Base-by-base conservation (phyloP, 2,888 invertebrate genomes). In the Malacosoma neustria region DNA sequence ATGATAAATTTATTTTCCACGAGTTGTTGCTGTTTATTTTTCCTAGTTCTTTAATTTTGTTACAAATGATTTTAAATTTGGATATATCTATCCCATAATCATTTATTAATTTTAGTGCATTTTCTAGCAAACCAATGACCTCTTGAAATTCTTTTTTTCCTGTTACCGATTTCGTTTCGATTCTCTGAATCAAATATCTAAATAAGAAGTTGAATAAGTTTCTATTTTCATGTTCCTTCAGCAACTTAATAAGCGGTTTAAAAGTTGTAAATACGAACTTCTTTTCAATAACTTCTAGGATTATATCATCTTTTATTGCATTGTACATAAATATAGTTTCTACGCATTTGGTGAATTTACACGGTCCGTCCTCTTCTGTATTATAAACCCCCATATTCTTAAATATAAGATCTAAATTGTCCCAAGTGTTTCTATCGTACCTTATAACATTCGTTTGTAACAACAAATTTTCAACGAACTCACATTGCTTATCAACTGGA, bases 191-290 rank as follows among this genome's bases (percentile, higher is more conserved):
- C 5, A 48, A 29, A 29, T 40, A 35, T 11, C 59, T 54, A 29
- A 57, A 64, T 32, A 79, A 46, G 43, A 64, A 80, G 33, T 42
- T 43, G 41, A 77, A 79, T 12, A 77, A 12, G 39, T 60, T 65
- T 30, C 61, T 50, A 46, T 52, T 55, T 36, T 73, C 56, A 13
- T 52, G 49, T 9, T 49, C 36, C 29, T 54, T 60, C 13, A 77
- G 41, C 38, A 61, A 58, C 5, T 37, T 47, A 38, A 46, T 41
- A 39, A 57, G 57, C 6, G 34, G 15, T 38, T 54, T 54, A 12
- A 73, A 46, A 2, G 64, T 56, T 15, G 45, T 45, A 38, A 61
- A 69, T 4, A 37, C 33, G 41, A 70, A 64, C 39, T 63, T 63
- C 11, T 61, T 46, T 38, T 61, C 51, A 11, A 76, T 49, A 14